Percentiles rank a stretch among this genome's conserved stretches.
Evolutionary conservation across 2,113 vertebrate species (phyloP).

Genomic region (Thinocorus orbignyianus): DNA sequence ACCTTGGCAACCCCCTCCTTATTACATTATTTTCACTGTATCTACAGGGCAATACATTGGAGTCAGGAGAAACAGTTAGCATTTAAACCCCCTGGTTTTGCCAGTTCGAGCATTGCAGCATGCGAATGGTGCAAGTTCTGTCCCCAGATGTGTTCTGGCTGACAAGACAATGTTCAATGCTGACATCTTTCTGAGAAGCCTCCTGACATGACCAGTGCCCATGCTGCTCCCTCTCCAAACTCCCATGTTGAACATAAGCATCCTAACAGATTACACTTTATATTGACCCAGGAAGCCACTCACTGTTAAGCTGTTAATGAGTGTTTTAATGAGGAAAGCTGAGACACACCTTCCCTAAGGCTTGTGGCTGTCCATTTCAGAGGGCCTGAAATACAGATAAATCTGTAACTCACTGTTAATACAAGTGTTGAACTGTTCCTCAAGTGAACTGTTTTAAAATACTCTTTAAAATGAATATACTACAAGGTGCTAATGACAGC

Average conservation of each 20-base stretch:
- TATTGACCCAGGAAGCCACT: not conserved
- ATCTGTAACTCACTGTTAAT: not conserved
- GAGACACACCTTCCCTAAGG: not conserved
- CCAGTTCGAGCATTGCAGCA: not conserved
- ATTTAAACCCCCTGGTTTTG: not conserved
- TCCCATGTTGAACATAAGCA: not conserved
- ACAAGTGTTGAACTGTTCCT: not conserved
- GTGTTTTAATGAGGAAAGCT: not conserved
- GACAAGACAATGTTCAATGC: not conserved
- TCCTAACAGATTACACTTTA: not conserved
- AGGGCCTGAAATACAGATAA: not conserved
- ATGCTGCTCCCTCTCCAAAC: not conserved
- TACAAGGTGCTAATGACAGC: fast-evolving
- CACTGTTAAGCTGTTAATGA: not conserved
- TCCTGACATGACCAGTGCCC: fast-evolving
- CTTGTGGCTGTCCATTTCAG: not conserved
- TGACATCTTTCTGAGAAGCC: not conserved
- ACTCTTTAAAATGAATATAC: not conserved
- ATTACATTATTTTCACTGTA: not conserved
- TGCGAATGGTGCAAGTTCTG: not conserved
- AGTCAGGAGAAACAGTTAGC: not conserved
- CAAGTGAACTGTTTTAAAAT: not conserved
- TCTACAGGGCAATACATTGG: not conserved
- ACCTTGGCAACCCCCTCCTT: not conserved
- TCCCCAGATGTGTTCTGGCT: not conserved